These are phyloP conservation scores for Nyctibius grandis DNA, from an alignment of 2,797 vertebrate genomes.

Conservation along the genomic window DNA sequence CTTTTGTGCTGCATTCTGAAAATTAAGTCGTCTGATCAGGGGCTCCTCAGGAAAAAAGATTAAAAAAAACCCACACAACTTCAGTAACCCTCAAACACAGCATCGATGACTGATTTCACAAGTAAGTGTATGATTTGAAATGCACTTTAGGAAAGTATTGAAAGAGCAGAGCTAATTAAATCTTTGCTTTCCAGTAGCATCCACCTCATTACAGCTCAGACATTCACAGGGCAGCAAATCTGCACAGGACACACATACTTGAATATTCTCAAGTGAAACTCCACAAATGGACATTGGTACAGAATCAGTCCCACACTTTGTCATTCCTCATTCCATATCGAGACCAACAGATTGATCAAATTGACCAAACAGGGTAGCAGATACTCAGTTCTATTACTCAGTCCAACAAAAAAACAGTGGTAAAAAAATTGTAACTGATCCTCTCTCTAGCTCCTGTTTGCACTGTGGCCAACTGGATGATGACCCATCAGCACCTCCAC, in stretches of 20 bases:
- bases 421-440: not conserved
- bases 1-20: not conserved
- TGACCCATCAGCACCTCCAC: not conserved
- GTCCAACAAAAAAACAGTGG: not conserved
- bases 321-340: not conserved
- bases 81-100: slow-evolving; percentile 4
- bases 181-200: not conserved
- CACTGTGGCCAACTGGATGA: not conserved
- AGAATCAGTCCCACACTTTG: not conserved
- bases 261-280: not conserved
- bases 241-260: not conserved
- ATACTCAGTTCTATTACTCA: not conserved
- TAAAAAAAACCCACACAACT: slow-evolving; percentile 15
- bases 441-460: not conserved
- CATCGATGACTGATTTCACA: not conserved
- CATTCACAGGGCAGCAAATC: not conserved
- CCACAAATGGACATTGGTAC: not conserved
- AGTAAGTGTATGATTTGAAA: not conserved
- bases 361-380: not conserved
- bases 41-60: not conserved
- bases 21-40: slow-evolving; percentile 17
- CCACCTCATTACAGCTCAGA: slow-evolving; percentile 1
- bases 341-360: not conserved
- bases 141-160: not conserved
- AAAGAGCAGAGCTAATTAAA: slow-evolving; percentile 33